Evolutionary conservation across 2,797 vertebrate species (phyloP).

Genomic region (Xyrichtys novacula): DNA sequence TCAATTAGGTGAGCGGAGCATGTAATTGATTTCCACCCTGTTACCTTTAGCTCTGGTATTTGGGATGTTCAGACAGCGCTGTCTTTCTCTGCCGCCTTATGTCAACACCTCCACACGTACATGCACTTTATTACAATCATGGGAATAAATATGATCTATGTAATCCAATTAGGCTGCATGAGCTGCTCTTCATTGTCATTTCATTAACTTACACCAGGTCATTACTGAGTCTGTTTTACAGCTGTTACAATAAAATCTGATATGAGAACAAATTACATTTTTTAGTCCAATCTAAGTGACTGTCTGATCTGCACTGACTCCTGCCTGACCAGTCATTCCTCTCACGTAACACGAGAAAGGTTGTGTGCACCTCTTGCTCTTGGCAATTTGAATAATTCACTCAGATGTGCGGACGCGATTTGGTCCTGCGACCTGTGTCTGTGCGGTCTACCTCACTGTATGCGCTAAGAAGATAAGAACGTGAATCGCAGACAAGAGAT

Average conservation of each 20-base stretch:
- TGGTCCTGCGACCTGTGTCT: constrained; percentile 69
- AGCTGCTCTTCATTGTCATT: constrained; percentile 54
- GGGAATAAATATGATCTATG: constrained; percentile 59
- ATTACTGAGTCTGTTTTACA: constrained; percentile 54
- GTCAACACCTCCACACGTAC: constrained; percentile 69
- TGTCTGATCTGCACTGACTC: constrained; percentile 47
- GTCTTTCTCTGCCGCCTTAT: constrained; percentile 57
- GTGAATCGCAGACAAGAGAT: constrained; percentile 67
- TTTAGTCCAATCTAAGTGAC: constrained; percentile 56
- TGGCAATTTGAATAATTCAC: constrained; percentile 82
- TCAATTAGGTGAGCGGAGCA: constrained; percentile 83
- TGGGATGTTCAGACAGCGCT: constrained; percentile 65
- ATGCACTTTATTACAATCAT: constrained; percentile 61
- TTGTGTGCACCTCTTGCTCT: constrained; percentile 66
- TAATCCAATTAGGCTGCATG: constrained; percentile 58
- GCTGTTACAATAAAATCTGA: constrained; percentile 68
- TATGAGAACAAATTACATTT: constrained; percentile 64
- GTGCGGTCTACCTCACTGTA: constrained; percentile 66
- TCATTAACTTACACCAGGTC: constrained; percentile 67
- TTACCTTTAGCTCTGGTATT: constrained; percentile 78
- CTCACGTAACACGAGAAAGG: constrained; percentile 51
- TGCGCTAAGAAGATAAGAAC: constrained; percentile 75
- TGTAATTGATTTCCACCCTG: constrained; percentile 87
- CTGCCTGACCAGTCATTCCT: constrained; percentile 46
- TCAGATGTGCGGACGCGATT: constrained; percentile 73